Conservation (phyloP, 2,888 invertebrate species). For the Prosopocoilus inquinatus region DNA sequence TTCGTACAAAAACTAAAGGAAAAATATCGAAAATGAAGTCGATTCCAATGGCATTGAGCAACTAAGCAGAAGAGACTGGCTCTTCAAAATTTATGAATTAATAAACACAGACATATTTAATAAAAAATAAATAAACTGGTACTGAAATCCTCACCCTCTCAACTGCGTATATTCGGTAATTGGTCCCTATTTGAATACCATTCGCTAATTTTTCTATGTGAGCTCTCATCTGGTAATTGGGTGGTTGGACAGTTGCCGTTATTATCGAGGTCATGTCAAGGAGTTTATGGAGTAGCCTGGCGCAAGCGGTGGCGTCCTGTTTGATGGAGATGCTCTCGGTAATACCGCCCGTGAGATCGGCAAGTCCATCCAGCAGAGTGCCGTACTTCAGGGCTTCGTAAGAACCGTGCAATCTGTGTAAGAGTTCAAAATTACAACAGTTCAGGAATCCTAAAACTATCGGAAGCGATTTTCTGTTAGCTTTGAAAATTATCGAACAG, state of each 20-base stretch:
- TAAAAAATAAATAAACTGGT: background rate
- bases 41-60: no score
- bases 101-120: no score
- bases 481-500: no score
- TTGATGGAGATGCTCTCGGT: slow-evolving; percentile 77
- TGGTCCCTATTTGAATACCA: slow-evolving; percentile 71
- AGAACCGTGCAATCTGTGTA: slow-evolving; percentile 78
- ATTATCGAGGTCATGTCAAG: slow-evolving; percentile 82
- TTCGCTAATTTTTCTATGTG: slow-evolving; percentile 62
- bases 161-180: slow-evolving; percentile 73
- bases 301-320: slow-evolving; percentile 67
- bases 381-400: slow-evolving; percentile 93
- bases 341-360: slow-evolving; percentile 86
- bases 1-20: no score
- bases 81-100: no score
- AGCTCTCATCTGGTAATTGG: slow-evolving; percentile 47
- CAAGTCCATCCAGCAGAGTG: slow-evolving; percentile 81
- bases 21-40: no score
- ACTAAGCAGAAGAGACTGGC: no score
- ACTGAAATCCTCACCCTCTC: slow-evolving; percentile 60
- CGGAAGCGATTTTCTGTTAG: no score
- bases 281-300: slow-evolving; percentile 65
- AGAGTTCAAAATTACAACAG: no score
- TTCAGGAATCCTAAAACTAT: no score
- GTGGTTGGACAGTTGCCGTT: slow-evolving; percentile 69